Evolutionary conservation across 2,888 invertebrate genomes (phyloP), one percentile per base, ranked within the genome.

Genomic region (Metopia argyrocephala): DNA sequence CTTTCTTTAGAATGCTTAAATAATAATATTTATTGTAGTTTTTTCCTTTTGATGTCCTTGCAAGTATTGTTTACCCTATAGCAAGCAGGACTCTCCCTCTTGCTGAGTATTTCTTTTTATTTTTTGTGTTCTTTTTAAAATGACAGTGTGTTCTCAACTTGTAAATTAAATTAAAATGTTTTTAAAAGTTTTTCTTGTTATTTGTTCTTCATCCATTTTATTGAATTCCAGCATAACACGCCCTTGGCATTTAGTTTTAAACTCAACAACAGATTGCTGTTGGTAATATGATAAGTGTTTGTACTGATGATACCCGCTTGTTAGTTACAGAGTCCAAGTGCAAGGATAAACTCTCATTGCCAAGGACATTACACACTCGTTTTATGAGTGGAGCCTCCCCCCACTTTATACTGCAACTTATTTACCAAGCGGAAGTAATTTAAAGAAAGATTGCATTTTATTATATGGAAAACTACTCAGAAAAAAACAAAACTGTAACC

Each of bases 221-320:
- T 57, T 25, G 69, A 74, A 75, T 78, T 61, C 52, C 78, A 31
- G 82, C 78, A 71, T 80, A 75, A 76, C 75, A 78, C 78, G 82
- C 80, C 82, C 82, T 82, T 82, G 82, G 82, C 82, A 82, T 82
- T 82, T 82, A 74, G 56, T 74, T 64, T n/a, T 65, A 61, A 59
- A 57, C 61, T 62, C 56, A 66, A 70, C 66, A 69, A 31, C 52
- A 76, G 69, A 76, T 80, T 76, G 52, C 68, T 68, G n/a, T n/a
- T n/a, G 73, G 50, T 31, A 69, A 64, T 68, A 80, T 74, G 78
- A 74, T 78, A 81, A 78, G 74, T 74, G 74, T 57, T 69, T 65
- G n/a, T n/a, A n/a, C n/a, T n/a, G 69, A 81, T 9, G 65, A 81
- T 80, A 80, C 68, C 46, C 20, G 25, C 21, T 59, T 5, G 57